These are phyloP conservation scores for Kryptolebias ocellatus DNA, from an alignment of 2,797 vertebrate species.

Conservation along the genomic window DNA sequence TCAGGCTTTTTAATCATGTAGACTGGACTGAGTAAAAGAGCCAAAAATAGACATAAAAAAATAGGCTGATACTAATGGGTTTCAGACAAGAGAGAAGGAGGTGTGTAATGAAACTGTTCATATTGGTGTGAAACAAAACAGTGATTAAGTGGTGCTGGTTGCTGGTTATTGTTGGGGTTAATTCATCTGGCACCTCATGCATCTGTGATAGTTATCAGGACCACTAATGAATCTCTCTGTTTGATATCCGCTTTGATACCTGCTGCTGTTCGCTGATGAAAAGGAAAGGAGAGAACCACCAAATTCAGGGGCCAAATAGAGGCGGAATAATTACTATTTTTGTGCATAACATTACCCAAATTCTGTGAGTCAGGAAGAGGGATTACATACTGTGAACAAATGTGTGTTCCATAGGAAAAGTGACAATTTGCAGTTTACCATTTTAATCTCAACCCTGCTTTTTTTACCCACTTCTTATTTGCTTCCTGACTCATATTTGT, in stretches of 20 bases:
- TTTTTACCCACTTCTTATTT: slow-evolving; percentile 22
- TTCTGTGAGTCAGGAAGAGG: slow-evolving; percentile 19
- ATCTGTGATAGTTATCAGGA: slow-evolving; percentile 78
- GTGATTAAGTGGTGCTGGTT: slow-evolving; percentile 80
- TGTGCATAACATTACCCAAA: slow-evolving; percentile 30
- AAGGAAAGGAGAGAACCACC: slow-evolving; percentile 40
- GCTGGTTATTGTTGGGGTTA: slow-evolving; percentile 82
- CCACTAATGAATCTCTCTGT: slow-evolving; percentile 82
- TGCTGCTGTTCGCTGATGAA: slow-evolving; percentile 56
- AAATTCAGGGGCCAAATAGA: slow-evolving; percentile 32
- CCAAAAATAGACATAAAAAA: not conserved
- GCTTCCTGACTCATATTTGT: slow-evolving; percentile 36
- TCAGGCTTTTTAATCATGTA: slow-evolving; percentile 25
- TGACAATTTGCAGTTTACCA: slow-evolving; percentile 22
- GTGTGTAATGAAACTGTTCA: slow-evolving; percentile 21
- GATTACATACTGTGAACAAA: slow-evolving; percentile 5
- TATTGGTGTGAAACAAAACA: slow-evolving; percentile 44
- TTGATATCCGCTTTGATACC: slow-evolving; percentile 75
- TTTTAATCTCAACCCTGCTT: slow-evolving; percentile 30
- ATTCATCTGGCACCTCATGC: slow-evolving; percentile 76
- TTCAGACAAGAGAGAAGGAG: slow-evolving; percentile 8
- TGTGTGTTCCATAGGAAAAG: slow-evolving; percentile 11
- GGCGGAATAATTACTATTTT: slow-evolving; percentile 42
- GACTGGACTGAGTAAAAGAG: slow-evolving; percentile 2
- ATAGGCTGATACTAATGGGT: not conserved